A percentile compares a stretch with the other conserved stretches of the same genome.
phyloP scores from a whole-genome alignment of 2,888 invertebrate species.

The Embidobia sp. region DNA sequence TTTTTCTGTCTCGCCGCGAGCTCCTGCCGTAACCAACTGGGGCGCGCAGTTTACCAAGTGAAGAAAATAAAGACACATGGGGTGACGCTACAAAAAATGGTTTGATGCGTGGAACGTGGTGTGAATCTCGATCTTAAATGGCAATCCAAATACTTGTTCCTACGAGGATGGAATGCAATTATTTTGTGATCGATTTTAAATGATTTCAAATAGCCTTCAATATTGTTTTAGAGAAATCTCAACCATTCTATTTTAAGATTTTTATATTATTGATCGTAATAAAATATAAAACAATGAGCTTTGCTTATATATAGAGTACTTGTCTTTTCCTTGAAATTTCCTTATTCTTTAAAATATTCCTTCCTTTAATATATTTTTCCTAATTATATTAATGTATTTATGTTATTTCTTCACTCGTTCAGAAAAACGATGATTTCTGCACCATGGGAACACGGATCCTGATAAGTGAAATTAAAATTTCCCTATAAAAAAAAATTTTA shows the following conservation, averaged over 20 bases:
- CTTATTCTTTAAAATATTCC: too few relatives aligned
- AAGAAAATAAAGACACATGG: conserved; percentile 55
- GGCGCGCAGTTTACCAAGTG: conserved; percentile 61
- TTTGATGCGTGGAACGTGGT: conserved; percentile 59
- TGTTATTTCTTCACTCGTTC: too few relatives aligned
- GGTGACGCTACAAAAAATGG: conserved; percentile 58
- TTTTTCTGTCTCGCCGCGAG: not conserved
- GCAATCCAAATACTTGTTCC: conserved; percentile 44
- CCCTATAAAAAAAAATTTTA: too few relatives aligned
- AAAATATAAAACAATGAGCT: too few relatives aligned
- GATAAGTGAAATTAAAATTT: too few relatives aligned
- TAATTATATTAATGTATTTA: too few relatives aligned
- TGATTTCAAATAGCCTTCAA: conserved; percentile 24
- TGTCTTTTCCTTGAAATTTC: too few relatives aligned
- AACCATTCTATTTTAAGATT: not conserved
- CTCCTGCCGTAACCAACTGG: conserved; percentile 25
- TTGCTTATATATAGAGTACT: too few relatives aligned
- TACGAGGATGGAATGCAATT: conserved; percentile 46
- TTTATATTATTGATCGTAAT: too few relatives aligned
- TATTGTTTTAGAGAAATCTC: conserved; percentile 10
- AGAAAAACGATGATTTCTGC: too few relatives aligned
- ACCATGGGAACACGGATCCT: too few relatives aligned
- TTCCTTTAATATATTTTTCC: too few relatives aligned
- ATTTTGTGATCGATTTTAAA: conserved; percentile 46
- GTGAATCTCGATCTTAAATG: conserved; percentile 45